Base-by-base conservation (phyloP, 2,888 invertebrate genomes). In the Calliphora vomitoria region DNA sequence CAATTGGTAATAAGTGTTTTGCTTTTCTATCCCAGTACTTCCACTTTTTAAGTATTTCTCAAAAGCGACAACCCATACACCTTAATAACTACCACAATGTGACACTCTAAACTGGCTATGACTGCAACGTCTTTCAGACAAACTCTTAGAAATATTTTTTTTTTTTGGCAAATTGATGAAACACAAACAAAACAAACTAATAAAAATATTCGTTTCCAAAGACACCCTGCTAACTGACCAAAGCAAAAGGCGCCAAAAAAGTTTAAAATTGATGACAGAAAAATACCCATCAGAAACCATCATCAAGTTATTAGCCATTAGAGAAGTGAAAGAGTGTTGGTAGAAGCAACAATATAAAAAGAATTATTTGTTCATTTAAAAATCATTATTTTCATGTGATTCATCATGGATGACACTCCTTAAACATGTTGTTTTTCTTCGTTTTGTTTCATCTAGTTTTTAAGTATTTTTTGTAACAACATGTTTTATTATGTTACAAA, bases 321-420 rank as follows among this genome's bases (percentile, higher is more conserved):
- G 3, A 55, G 8, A 1, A 66, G 50, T 75, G 76, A 20, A 53
- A n/a, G 50, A 38, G 20, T 15, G n/a, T 47, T 8, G 44, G 13
- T 44, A 76, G 20, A 31, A 62, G 20, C 31, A 62, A 60, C 8
- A 60, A 72, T 35, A 13, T 18, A 41, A 84, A 75, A 71, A 44
- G 41, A 35, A 62, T 62, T 68, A 38, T 72, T 60, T 66, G 75
- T 75, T 69, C 44, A 50, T 35, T 69, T 69, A 50, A 62, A 81
- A 41, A 64, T 62, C 47, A 60, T 18, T 55, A 55, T 75, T 82
- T 84, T 74, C 38, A 20, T 78, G 81, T 87, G 87, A 87, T 82
- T 84, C 87, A 84, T 87, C 84, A 84, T 81, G 66, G 60, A 74
- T 75, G 83, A 75, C 84, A 79, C 85, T 87, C 87, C 85, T 75